A percentile compares a stretch with the other conserved stretches of the same genome.
Evolutionary conservation across 2,888 invertebrate species (phyloP).

Genomic region (Germaria angustata): DNA sequence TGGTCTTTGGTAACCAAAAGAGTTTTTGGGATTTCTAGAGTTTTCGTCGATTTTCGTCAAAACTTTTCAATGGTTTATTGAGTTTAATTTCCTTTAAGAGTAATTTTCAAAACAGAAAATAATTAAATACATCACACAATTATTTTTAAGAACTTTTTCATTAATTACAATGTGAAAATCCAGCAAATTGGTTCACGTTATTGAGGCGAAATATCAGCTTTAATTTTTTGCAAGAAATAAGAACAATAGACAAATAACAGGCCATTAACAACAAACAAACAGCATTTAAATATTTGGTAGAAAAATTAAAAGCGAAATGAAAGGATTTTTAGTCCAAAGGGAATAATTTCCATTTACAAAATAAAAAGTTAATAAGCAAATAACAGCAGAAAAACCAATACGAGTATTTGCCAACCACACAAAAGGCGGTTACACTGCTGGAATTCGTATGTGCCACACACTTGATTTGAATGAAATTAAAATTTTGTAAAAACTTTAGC

Average conservation of each 20-base stretch:
- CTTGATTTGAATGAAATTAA: conserved; percentile 18
- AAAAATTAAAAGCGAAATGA: neutral
- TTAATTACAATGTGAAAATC: too few species aligned
- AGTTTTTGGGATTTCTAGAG: too few species aligned
- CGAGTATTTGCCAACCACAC: conserved; percentile 20
- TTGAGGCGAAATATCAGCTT: too few species aligned
- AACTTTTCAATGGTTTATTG: too few species aligned
- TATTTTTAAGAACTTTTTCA: too few species aligned
- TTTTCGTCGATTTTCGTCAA: too few species aligned
- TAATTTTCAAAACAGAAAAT: too few species aligned
- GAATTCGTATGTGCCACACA: neutral
- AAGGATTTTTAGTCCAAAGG: neutral
- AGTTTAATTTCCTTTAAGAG: too few species aligned
- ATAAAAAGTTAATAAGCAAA: conserved; percentile 26
- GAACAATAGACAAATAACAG: too few species aligned
- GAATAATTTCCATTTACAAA: neutral
- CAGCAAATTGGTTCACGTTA: too few species aligned
- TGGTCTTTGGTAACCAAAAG: too few species aligned
- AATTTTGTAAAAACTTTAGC: neutral
- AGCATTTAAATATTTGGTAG: neutral
- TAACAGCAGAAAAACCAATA: conserved; percentile 28
- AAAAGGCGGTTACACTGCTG: conserved; percentile 15
- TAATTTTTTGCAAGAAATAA: neutral
- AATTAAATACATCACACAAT: too few species aligned
- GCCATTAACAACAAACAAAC: neutral